Base-by-base conservation (phyloP, 2,888 invertebrate genomes). In the Rotaria sp. region DNA sequence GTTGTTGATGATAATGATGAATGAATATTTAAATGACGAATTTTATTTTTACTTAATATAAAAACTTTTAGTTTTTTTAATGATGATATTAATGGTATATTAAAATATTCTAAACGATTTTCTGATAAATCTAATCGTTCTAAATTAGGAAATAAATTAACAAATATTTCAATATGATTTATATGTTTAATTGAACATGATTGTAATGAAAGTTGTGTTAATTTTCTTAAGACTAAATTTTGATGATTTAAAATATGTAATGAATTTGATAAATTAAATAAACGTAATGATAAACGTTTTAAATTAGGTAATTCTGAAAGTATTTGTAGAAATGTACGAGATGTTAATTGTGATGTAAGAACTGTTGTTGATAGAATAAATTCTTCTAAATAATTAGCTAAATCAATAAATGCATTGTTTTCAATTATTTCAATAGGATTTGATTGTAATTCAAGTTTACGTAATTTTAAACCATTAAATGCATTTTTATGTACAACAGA, bases 381-480 rank as follows among this genome's bases (percentile, higher is more conserved):
- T 55, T 87, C 87, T 85, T 87, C 87, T 84, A 87, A 74, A 85
- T 87, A 85, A 84, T 87, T 87, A 13, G 87, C 87, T 30, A 87
- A 52, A 45, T 87, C 87, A 41, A 67, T 84, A 55, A 87, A 87
- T 67, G 87, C 85, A 38, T 85, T 35, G 11, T 13, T 21, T 50
- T 85, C 85, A 57, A 87, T 85, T 30, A 50, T 35, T 35, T 84
- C 67, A 11, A 87, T 74, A 26, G 87, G 87, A 55, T 87, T 87
- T 21, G 85, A 84, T 30, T 87, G 85, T 30, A 87, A n/a, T 13
- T 85, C 48, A 38, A 87, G 55, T 35, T 85, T 85, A 50, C 84
- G 80, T 45, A 87, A 84, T 84, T 87, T 87, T 26, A 87, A 67
- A 48, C 87, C 87, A 26, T 38, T 84, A 52, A 87, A 87, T 75